A percentile compares a stretch with the other conserved stretches of the same genome.
Evolutionary conservation across 2,888 invertebrate genomes (phyloP).

Genomic region (Agelastica alni): DNA sequence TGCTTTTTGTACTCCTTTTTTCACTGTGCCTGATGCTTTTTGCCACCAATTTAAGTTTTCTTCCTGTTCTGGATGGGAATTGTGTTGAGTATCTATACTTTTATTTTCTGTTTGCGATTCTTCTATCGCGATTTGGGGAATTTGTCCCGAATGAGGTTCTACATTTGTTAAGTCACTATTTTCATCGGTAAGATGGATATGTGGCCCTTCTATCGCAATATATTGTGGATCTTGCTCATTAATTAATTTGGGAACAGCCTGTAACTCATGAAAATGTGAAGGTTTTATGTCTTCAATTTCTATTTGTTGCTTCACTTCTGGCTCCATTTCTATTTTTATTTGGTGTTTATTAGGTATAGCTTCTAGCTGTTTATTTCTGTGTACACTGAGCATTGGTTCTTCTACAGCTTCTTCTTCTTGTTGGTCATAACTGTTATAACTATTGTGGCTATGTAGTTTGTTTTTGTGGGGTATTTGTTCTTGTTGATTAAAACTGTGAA

Average conservation of each 20-base stretch:
- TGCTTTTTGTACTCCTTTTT: slow-evolving; percentile 60
- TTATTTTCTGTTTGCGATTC: not conserved
- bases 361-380: not conserved
- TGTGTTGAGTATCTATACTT: too few relatives aligned
- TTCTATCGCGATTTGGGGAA: not conserved
- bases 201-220: not conserved
- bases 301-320: too few relatives aligned
- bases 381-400: too few relatives aligned
- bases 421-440: too few relatives aligned
- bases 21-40: slow-evolving; percentile 61
- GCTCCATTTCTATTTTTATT: too few relatives aligned
- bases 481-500: too few relatives aligned
- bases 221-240: not conserved
- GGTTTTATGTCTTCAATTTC: not conserved
- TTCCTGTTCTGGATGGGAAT: not conserved
- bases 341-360: not conserved
- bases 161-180: too few relatives aligned
- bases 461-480: too few relatives aligned
- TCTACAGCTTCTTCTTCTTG: too few relatives aligned
- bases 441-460: too few relatives aligned
- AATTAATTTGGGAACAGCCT: not conserved
- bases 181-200: not conserved
- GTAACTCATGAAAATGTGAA: not conserved
- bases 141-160: too few relatives aligned
- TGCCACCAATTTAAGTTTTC: slow-evolving; percentile 58